phyloP scores from a whole-genome alignment of 2,888 invertebrate genomes.

The Lycocerus yunnanus region DNA sequence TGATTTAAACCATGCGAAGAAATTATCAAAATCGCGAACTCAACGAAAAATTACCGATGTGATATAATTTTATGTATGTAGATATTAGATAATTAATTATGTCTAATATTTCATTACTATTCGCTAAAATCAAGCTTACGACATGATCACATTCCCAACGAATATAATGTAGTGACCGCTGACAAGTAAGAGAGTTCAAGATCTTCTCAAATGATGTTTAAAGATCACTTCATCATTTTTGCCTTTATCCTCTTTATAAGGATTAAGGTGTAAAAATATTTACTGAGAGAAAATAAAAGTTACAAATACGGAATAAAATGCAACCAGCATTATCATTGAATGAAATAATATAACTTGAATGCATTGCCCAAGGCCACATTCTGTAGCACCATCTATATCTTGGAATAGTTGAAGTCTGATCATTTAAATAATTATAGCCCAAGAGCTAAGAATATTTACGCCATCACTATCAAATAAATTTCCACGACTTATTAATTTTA shows the following conservation, averaged over 20 bases:
- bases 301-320: background rate
- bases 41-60: no score
- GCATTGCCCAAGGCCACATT: background rate
- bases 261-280: background rate
- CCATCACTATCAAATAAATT: background rate
- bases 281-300: background rate
- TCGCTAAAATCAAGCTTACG: no score
- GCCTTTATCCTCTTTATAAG: background rate
- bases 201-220: background rate
- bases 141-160: no score
- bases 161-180: no score
- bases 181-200: background rate
- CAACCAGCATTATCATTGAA: background rate
- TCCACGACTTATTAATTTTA: background rate
- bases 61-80: no score
- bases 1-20: no score
- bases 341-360: background rate
- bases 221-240: background rate
- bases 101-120: no score
- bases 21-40: no score
- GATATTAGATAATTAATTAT: no score
- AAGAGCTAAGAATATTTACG: background rate
- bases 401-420: background rate
- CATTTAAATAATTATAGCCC: slow-evolving; percentile 1
- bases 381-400: background rate